Evolutionary conservation across 92 coral and sea anemone species (phyloP).

Genomic region (Siderastrea siderea): DNA sequence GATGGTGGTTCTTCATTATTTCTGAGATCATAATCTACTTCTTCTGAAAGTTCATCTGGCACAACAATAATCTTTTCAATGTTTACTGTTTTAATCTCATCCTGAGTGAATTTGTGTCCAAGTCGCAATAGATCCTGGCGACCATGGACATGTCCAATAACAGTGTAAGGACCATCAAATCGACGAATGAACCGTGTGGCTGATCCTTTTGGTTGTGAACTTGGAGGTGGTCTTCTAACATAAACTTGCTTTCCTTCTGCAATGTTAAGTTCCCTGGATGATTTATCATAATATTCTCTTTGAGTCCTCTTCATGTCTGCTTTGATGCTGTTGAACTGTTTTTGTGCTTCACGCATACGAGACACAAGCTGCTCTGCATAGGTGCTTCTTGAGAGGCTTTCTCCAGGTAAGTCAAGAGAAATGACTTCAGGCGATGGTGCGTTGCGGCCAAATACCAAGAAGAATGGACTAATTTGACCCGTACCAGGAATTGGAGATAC

Average conservation of each 20-base stretch:
- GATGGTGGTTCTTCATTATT: constrained; percentile 48
- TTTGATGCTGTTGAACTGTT: constrained; percentile 66
- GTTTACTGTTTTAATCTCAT: constrained; percentile 23
- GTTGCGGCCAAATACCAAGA: constrained; percentile 57
- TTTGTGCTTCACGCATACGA: constrained; percentile 63
- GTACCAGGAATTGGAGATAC: no score
- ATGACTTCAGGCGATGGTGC: constrained; percentile 52
- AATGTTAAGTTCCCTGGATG: constrained; percentile 42
- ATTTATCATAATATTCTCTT: constrained; percentile 44
- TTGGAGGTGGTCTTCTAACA: constrained; percentile 43
- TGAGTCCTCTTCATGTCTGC: constrained; percentile 52
- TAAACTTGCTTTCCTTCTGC: constrained; percentile 48
- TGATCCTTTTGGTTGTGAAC: constrained; percentile 12
- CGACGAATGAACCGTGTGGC: constrained; percentile 54
- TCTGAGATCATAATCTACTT: constrained; percentile 13
- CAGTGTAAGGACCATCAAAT: constrained; percentile 71
- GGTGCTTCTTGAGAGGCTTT: background rate
- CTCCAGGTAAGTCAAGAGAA: background rate
- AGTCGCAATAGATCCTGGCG: constrained; percentile 59
- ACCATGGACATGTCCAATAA: constrained; percentile 60
- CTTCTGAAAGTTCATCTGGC: constrained; percentile 48
- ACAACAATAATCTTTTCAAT: constrained; percentile 70
- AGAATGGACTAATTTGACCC: constrained; percentile 20
- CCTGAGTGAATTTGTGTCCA: constrained; percentile 47
- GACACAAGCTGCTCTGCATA: constrained; percentile 53